Base-by-base conservation (phyloP, 2,113 vertebrate species). In the Aptenodytes forsteri region DNA sequence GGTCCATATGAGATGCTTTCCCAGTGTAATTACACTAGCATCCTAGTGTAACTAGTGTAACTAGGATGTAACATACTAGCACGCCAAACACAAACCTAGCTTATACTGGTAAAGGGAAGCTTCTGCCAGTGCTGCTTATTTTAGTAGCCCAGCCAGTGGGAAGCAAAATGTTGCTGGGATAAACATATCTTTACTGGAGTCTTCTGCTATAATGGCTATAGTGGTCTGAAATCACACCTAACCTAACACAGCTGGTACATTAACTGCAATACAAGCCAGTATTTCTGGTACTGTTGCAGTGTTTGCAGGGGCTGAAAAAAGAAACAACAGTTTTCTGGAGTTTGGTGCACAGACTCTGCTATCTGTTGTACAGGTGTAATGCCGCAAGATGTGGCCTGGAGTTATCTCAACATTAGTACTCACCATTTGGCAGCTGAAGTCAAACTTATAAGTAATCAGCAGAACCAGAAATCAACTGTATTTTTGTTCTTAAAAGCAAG, bases 401-500 rank as follows among this genome's bases (percentile, higher is more conserved):
- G 2, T 82, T 93, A 94, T 70, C 95, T 94, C 71, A 29, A 15
- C 21, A 7, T 25, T 50, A 80, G 84, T 13, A 72, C 46, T 94
- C 52, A 72, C 62, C 90, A 84, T 77, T 8, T 83, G 85, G 67
- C 55, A 75, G 87, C 29, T 11, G 50, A 27, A 82, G 56, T 87
- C 42, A 38, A 82, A 94, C 56, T 86, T 69, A 55, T 16, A 92
- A 78, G 85, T 83, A 89, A 96, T 94, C 90, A 76, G 75, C 67
- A 73, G 42, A 62, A 90, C 91, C 95, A 97, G 93, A 87, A 92
- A 97, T 64, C 61, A 92, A 96, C 92, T 64, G 85, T 40, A 84
- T 84, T 93, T 93, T 36, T n/a, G 50, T 87, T 94, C 81, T 89
- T 54, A 73, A 83, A 92, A 92, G 52, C 22, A 56, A 88, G 22